Conservation (phyloP, 2,113 vertebrate species). For the Trogon surrucura region DNA sequence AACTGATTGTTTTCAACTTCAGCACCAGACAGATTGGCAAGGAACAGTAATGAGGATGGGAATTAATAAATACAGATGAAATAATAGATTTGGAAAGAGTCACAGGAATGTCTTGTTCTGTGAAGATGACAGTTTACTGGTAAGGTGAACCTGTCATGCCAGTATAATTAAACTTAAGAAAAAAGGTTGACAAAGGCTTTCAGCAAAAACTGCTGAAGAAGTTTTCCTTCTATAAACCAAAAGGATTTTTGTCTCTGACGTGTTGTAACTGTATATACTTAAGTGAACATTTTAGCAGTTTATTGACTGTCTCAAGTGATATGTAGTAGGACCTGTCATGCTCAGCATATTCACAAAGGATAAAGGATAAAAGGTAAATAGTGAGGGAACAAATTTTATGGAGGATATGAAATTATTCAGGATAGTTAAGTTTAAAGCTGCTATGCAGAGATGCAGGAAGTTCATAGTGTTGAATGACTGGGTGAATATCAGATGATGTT, state of each 20-base stretch:
- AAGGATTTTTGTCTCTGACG: not conserved
- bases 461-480: not conserved
- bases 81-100: not conserved
- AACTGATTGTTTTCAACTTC: not conserved
- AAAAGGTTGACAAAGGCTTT: not conserved
- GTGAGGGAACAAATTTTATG: not conserved
- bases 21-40: not conserved
- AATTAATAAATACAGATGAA: not conserved
- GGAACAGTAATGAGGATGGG: not conserved
- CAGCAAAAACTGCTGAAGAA: not conserved
- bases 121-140: not conserved
- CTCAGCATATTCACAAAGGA: not conserved
- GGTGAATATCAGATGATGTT: not conserved
- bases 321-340: not conserved
- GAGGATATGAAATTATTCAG: not conserved
- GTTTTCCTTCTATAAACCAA: not conserved
- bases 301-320: not conserved
- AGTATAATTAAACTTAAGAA: not conserved
- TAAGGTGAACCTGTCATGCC: not conserved
- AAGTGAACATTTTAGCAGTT: not conserved
- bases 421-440: not conserved
- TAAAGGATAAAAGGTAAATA: not conserved
- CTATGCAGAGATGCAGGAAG: not conserved
- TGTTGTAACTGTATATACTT: not conserved
- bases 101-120: not conserved